A percentile compares a stretch with the other conserved stretches of the same genome.
phyloP scores from a whole-genome alignment of 2,888 invertebrate species.

The Melanophora roralis region DNA sequence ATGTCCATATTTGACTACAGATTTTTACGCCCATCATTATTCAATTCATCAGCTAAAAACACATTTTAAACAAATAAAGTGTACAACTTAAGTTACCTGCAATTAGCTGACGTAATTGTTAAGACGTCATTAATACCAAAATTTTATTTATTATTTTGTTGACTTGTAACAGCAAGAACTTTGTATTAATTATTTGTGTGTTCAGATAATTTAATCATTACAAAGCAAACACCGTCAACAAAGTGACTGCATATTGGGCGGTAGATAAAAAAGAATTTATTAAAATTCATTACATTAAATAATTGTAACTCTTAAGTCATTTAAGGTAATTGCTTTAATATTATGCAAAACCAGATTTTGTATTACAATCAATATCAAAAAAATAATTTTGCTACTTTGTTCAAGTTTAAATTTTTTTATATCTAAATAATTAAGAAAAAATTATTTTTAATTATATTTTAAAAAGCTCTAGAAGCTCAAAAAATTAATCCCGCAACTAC shows the following conservation, averaged over 20 bases:
- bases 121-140: slow-evolving; percentile 12
- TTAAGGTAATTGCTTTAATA: neutral
- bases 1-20: too few relatives aligned
- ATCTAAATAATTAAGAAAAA: too few relatives aligned
- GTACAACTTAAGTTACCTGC: neutral
- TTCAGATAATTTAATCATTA: slow-evolving; percentile 14
- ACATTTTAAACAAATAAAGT: neutral
- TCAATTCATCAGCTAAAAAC: neutral
- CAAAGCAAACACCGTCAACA: neutral
- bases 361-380: neutral
- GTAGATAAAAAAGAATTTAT: slow-evolving; percentile 1
- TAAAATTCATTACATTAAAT: neutral
- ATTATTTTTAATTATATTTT: too few relatives aligned
- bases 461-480: too few relatives aligned
- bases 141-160: neutral
- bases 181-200: neutral
- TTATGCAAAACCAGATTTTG: neutral
- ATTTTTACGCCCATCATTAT: too few relatives aligned
- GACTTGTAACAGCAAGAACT: neutral
- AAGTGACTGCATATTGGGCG: neutral
- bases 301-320: neutral
- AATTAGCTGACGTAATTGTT: neutral
- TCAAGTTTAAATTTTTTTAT: too few relatives aligned
- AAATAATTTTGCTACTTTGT: neutral
- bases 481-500: too few relatives aligned